These are phyloP conservation scores for Parnassius orleans DNA, from an alignment of 2,888 invertebrate genomes.

Conservation along the genomic window DNA sequence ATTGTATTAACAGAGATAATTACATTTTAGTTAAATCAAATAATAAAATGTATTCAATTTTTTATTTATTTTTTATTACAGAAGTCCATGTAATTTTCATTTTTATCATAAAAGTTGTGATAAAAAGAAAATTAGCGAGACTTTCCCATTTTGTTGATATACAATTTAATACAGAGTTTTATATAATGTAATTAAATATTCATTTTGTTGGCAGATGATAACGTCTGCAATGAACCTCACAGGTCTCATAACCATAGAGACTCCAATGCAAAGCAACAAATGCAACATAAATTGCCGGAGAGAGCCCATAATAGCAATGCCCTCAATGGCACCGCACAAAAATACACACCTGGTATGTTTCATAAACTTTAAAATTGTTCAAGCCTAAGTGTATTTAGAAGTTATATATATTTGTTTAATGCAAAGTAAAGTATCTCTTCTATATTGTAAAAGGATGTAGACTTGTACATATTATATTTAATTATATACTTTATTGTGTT, in stretches of 20 bases:
- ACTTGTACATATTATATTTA: too few relatives aligned
- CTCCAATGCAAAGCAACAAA: constrained; percentile 50
- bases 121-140: neutral
- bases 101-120: neutral
- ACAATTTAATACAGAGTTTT: neutral
- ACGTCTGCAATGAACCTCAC: constrained; percentile 70
- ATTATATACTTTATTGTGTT: too few relatives aligned
- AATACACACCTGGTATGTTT: constrained; percentile 70
- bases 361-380: constrained; percentile 29
- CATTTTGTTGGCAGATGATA: constrained; percentile 69
- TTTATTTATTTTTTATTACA: neutral
- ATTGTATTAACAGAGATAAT: too few relatives aligned
- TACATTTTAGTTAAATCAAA: too few relatives aligned
- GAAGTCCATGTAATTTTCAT: neutral
- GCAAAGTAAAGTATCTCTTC: too few relatives aligned
- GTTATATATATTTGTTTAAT: too few relatives aligned
- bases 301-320: constrained; percentile 58
- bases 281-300: constrained; percentile 63
- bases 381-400: too few relatives aligned
- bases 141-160: neutral
- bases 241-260: constrained; percentile 65
- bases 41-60: too few relatives aligned
- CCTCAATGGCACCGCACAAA: constrained; percentile 70
- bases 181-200: constrained; percentile 13
- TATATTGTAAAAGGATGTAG: too few relatives aligned